Evolutionary conservation across 2,797 vertebrate genomes (phyloP), one percentile per base, ranked within the genome.

Genomic region (Stomatorhinus walkeri): DNA sequence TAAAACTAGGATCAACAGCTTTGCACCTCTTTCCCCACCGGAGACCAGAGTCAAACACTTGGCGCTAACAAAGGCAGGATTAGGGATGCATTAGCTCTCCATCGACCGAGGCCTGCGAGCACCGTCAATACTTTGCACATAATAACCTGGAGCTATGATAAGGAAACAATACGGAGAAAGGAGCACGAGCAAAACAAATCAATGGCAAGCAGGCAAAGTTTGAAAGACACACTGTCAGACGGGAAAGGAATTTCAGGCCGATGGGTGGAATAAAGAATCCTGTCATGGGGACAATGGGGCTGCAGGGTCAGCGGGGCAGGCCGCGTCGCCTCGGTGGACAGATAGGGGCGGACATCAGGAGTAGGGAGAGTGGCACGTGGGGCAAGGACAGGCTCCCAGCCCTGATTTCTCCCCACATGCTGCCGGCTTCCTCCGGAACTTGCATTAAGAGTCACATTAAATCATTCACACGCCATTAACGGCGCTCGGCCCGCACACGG

Each of bases 61-160:
- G 96, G 94, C 94, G 93, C 43, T 95, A 97, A 99, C 98, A 99
- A 99, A 99, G 96, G 97, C 95, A 93, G 98, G 98, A 99, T 99
- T 99, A 99, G 95, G 95, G 97, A 99, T 98, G 98, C 97, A 99
- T 98, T 98, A 99, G 97, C 97, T 97, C 96, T 95, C 96, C 96
- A 96, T 97, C 96, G 96, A 97, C 97, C 96, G 96, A 94, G 95
- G 95, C 95, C 96, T 92, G 96, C 95, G 96, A 95, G 96, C 96
- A 95, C 97, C 97, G 97, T 99, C 98, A 99, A 99, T 99, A 99
- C 97, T 95, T 97, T 95, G 95, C 97, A 98, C 97, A 96, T 97
- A 98, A 98, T 99, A 98, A 99, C 97, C 97, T 96, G 95, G 96
- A 97, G 96, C 97, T 96, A 97, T 95, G 98, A 99, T 99, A 99